Base-by-base conservation (phyloP, 1,140 invertebrate genomes). In the Colletes gigas region DNA sequence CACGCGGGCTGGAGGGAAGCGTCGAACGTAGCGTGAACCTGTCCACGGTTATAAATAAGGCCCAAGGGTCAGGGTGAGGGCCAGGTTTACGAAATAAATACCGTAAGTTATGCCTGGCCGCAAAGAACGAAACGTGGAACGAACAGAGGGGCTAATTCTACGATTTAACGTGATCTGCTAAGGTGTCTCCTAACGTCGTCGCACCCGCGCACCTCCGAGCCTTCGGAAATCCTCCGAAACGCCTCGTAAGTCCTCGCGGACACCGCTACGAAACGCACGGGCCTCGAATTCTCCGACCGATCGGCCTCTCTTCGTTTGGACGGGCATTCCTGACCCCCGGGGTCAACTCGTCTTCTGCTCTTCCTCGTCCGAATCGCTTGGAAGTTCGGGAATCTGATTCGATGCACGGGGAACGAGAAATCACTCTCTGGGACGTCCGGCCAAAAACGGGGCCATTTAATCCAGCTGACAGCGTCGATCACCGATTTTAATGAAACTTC, bases 21-120 rank as follows among this genome's bases (percentile, higher is more conserved):
- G 50, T 72, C 79, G 82, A 68, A 71, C 62, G 71, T 82, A 74
- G 78, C 83, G 84, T 88, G 88, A 91, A 91, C 89, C 89, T 91
- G 90, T 90, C 87, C 70, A 80, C 81, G 78, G 83, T 85, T 90
- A 90, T 92, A 91, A 92, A 91, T 91, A 91, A 91, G 84, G 82
- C 76, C 83, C 83, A 60, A 81, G 84, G 89, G 89, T 90, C 89
- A 91, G 83, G 70, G 78, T 71, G 83, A 87, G 84, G 89, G 85
- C 72, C 90, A 85, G 83, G 68, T 89, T 89, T 88, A 89, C 83
- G 88, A 85, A 89, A 89, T 89, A 90, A 91, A 91, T 91, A 87
- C 84, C 85, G 81, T 91, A 89, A 91, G 89, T 91, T 91, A 91
- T 89, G 86, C 82, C 76, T 55, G 19, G 30, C 72, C 50, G 74